Base-by-base conservation (phyloP, 2,113 vertebrate species). In the Vanacampus margaritifer region DNA sequence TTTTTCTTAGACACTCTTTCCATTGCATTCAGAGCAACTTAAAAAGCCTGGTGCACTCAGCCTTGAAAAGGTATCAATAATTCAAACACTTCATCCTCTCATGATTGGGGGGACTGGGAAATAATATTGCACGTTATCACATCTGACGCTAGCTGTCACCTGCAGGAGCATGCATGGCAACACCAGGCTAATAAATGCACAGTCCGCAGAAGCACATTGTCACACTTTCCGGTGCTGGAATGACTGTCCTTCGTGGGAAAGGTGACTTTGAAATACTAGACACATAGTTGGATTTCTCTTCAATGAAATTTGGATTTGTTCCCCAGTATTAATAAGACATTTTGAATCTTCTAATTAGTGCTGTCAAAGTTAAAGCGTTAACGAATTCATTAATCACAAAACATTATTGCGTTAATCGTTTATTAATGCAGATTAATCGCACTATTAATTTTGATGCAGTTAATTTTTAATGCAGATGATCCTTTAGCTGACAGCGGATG, bases 21-120 rank as follows among this genome's bases (percentile, higher is more conserved):
- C 66, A 35, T 61, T 54, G 68, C 70, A 79, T 83, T 79, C 57
- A 39, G 63, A 70, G 66, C 50, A 68, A 73, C 70, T 84, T 79
- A 74, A 86, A 86, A 85, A 83, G 74, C 78, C 65, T 23, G 71
- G 82, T 80, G 83, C 88, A 84, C 87, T 88, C 87, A 90, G 88
- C 88, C 88, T 89, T 89, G 88, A 87, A 71, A 80, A 78, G 59
- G 80, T 88, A 89, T 90, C 88, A 90, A 90, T 91, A 89, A 91
- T 91, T 91, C 80, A 91, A 79, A 86, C 69, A 83, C 87, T 87
- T 89, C 86, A 86, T 87, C 88, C 79, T 87, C 85, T 87, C 86
- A 76, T 84, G 86, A 87, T 88, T 76, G 82, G 21, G 58, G 36
- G 17, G 32, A 88, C 78, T 87, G 78, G 78, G 79, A 79, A 83